phyloP scores from a whole-genome alignment of 2,888 invertebrate genomes.

The Drosophila atripex region DNA sequence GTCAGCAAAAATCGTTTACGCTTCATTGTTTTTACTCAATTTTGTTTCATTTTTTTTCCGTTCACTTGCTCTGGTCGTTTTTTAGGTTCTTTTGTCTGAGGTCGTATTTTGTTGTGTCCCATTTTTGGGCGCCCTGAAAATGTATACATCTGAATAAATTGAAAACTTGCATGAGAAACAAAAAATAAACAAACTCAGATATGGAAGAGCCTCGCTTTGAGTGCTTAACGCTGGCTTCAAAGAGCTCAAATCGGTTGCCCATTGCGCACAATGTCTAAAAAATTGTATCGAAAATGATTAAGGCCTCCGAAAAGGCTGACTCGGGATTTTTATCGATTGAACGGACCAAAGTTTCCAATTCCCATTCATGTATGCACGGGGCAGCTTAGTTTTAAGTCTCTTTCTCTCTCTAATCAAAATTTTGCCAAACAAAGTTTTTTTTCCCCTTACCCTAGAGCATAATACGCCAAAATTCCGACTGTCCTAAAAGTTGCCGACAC shows the following conservation, averaged over 20 bases:
- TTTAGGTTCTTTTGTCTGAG: conserved; percentile 38
- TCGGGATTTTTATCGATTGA: conserved; percentile 42
- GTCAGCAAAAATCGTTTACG: conserved; percentile 77
- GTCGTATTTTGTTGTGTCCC: conserved; percentile 34
- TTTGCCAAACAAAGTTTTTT: conserved; percentile 38
- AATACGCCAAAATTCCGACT: conserved; percentile 27
- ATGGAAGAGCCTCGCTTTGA: conserved; percentile 49
- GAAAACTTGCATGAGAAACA: conserved; percentile 41
- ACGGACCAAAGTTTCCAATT: conserved; percentile 29
- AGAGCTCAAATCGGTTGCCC: conserved; percentile 29
- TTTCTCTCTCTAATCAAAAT: conserved; percentile 56
- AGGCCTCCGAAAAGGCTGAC: conserved; percentile 45
- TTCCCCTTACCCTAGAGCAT: neutral
- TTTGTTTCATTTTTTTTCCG: conserved; percentile 55
- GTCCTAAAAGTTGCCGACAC: conserved; percentile 29
- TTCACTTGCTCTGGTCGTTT: conserved; percentile 45
- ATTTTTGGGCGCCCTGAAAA: conserved; percentile 17
- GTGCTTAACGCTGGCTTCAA: conserved; percentile 45
- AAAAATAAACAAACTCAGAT: conserved; percentile 22
- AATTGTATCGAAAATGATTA: conserved; percentile 50
- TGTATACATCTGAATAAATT: conserved; percentile 56
- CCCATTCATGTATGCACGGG: conserved; percentile 31
- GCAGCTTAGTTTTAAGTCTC: conserved; percentile 52
- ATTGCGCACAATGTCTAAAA: conserved; percentile 26
- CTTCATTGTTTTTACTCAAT: conserved; percentile 78